Evolutionary conservation across 2,797 vertebrate species (phyloP), one percentile per base, ranked within the genome.

Genomic region (Geotrypetes seraphini): DNA sequence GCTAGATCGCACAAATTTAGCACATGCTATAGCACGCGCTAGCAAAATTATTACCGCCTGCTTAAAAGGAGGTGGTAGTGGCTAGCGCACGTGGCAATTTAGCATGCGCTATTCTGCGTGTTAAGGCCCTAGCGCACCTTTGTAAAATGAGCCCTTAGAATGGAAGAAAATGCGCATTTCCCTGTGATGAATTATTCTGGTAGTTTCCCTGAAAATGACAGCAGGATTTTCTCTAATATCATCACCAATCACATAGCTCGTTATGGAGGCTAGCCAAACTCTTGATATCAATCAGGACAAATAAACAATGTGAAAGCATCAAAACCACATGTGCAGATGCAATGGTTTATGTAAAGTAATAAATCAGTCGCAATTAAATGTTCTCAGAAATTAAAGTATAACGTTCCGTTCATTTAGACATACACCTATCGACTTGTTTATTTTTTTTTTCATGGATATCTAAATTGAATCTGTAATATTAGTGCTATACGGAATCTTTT

Each of bases 111-210:
- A n/a, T n/a, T n/a, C n/a, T n/a, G n/a, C n/a, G n/a, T n/a, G n/a
- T n/a, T n/a, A n/a, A n/a, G n/a, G n/a, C n/a, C n/a, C n/a, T n/a
- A n/a, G n/a, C n/a, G n/a, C n/a, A n/a, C n/a, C n/a, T n/a, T n/a
- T n/a, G n/a, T n/a, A n/a, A n/a, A n/a, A n/a, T n/a, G n/a, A n/a
- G n/a, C n/a, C n/a, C n/a, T n/a, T n/a, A n/a, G n/a, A n/a, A 11
- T 46, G 62, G 58, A 76, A 79, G 79, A 83, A 81, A 79, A 83
- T 81, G 78, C 71, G 73, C 78, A 61, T 75, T 78, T 76, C 74
- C 69, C 63, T 63, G 42, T 72, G 62, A 33, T 79, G 78, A 83
- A 71, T 78, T 83, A 79, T 78, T 75, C 69, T 71, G 67, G 63
- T 65, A 64, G 62, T 62, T 69, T 74, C 42, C 3, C 58, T 53